Evolutionary conservation across 2,888 invertebrate genomes (phyloP).

Genomic region (Chaetoderma sp.): DNA sequence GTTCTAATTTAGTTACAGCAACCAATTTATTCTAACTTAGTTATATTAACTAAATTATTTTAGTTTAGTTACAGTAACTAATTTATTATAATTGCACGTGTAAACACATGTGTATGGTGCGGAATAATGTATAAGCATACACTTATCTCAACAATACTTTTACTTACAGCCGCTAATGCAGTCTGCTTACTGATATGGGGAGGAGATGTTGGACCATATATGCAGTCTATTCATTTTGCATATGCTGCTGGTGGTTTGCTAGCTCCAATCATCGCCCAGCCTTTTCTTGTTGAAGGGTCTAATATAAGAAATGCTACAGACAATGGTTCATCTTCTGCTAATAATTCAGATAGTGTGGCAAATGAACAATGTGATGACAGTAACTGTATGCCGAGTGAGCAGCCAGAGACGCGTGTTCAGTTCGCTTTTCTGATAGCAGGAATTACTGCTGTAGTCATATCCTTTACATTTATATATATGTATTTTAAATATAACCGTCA

Average conservation of each 20-base stretch:
- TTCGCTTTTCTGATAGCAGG: constrained; percentile 41
- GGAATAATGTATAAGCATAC: too few species aligned
- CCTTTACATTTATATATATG: constrained; percentile 31
- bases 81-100: too few species aligned
- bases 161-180: constrained; percentile 65
- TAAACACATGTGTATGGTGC: too few species aligned
- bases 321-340: neutral
- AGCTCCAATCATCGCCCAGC: constrained; percentile 58
- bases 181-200: constrained; percentile 65
- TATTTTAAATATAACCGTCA: constrained; percentile 20
- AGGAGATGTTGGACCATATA: constrained; percentile 64
- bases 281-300: neutral
- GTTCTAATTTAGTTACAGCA: too few species aligned
- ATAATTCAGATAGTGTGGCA: neutral
- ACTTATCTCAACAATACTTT: too few species aligned
- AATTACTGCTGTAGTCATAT: constrained; percentile 26
- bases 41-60: too few species aligned
- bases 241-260: constrained; percentile 71
- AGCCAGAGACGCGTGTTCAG: constrained; percentile 28
- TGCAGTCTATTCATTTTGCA: constrained; percentile 70
- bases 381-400: too few species aligned
- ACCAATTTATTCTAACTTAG: too few species aligned
- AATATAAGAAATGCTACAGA: neutral
- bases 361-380: too few species aligned
- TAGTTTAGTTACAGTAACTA: too few species aligned